A percentile compares a stretch with the other conserved stretches of the same genome.
phyloP scores from a whole-genome alignment of 2,888 invertebrate genomes.

The Sphaerophoria taeniata region DNA sequence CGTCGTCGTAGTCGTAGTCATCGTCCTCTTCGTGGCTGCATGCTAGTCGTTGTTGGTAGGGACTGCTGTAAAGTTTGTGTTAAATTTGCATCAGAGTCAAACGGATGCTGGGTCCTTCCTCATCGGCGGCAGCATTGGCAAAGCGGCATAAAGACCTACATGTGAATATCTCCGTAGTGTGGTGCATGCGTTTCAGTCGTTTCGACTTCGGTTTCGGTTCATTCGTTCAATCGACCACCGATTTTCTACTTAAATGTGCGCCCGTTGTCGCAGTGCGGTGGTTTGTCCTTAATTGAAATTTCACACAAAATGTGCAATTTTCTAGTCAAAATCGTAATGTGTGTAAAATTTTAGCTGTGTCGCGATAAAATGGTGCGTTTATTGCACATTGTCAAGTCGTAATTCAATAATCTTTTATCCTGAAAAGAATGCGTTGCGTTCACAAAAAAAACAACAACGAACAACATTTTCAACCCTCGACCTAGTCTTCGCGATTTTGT shows the following conservation, averaged over 20 bases:
- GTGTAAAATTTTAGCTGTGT: too few relatives aligned
- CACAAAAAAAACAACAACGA: too few relatives aligned
- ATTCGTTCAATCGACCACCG: slow-evolving; percentile 30
- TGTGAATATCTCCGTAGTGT: background rate
- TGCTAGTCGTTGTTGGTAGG: slow-evolving; percentile 3
- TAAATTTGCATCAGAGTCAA: slow-evolving; percentile 37
- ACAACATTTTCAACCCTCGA: slow-evolving; percentile 7
- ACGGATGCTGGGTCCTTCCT: slow-evolving; percentile 38
- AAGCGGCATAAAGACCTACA: too few relatives aligned
- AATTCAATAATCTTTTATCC: too few relatives aligned
- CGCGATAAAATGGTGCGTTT: too few relatives aligned
- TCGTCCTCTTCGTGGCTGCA: background rate
- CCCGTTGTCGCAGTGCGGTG: background rate
- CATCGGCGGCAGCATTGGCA: background rate
- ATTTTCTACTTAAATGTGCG: slow-evolving; percentile 25
- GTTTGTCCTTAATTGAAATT: too few relatives aligned
- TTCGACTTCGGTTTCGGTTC: slow-evolving; percentile 6
- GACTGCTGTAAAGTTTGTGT: slow-evolving; percentile 10
- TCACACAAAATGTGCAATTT: too few relatives aligned
- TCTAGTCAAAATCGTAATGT: background rate
- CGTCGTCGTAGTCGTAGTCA: background rate
- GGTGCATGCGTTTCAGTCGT: slow-evolving; percentile 21
- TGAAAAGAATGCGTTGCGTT: too few relatives aligned
- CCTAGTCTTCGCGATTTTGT: slow-evolving; percentile 34
- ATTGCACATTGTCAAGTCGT: too few relatives aligned